Evolutionary conservation across 1,140 invertebrate genomes (phyloP).

Genomic region (Octopus sinensis): DNA sequence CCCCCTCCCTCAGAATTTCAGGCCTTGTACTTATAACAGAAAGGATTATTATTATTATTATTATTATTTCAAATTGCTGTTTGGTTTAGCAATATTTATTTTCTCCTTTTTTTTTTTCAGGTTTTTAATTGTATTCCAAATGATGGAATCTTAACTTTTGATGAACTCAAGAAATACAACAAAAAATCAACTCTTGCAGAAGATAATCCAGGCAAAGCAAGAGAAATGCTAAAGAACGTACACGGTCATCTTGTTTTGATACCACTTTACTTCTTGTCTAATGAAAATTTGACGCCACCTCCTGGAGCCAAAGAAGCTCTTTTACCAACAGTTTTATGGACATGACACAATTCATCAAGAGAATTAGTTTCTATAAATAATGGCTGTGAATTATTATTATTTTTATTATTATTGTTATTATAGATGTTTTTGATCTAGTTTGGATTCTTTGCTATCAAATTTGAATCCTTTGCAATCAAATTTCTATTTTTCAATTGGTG

Average conservation of each 20-base stretch:
- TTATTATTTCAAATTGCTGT: too few species aligned
- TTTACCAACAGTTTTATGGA: constrained; percentile 59
- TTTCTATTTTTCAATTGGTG: too few species aligned
- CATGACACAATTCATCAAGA: constrained; percentile 37
- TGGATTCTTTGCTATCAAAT: constrained; percentile 10
- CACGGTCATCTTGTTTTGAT: constrained; percentile 79
- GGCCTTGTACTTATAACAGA: too few species aligned
- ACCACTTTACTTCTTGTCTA: constrained; percentile 77
- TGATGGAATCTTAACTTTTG: constrained; percentile 73
- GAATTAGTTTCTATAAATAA: background rate
- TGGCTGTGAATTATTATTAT: constrained; percentile 6
- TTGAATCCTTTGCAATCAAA: constrained; percentile 7
- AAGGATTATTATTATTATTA: too few species aligned
- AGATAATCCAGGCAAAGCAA: constrained; percentile 69
- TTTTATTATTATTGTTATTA: constrained; percentile 21
- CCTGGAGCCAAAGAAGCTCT: constrained; percentile 73
- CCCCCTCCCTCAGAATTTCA: too few species aligned
- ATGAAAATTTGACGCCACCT: constrained; percentile 75
- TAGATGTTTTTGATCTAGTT: background rate
- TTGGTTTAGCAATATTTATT: too few species aligned
- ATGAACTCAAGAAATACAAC: constrained; percentile 71
- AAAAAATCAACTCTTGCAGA: constrained; percentile 66
- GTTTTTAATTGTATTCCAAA: constrained; percentile 82
- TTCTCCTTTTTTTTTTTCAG: constrained; percentile 43
- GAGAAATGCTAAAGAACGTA: constrained; percentile 70